Evolutionary conservation across 2,888 invertebrate genomes (phyloP), one percentile per base, ranked within the genome.

Genomic region (Smittia aterrima): DNA sequence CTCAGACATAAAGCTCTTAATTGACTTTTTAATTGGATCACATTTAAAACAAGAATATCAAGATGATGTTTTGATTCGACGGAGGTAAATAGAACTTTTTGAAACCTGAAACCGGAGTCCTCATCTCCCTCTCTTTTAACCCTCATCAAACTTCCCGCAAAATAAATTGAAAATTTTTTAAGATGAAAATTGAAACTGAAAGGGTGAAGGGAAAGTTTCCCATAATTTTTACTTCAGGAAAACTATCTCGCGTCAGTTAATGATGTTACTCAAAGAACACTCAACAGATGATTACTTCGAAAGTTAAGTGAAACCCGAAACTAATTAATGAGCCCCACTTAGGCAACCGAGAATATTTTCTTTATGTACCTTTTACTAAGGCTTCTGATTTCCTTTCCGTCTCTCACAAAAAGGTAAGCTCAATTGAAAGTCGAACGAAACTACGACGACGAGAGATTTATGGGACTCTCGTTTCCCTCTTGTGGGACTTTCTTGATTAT

Each of bases 11-110:
- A 9, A 58, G 58, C 58, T 58, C 3, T 58, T 58, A 58, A 58
- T 58, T 58, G 58, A 58, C 58, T 58, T 58, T 58, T 22, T 58
- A 58, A 58, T 58, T 58, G 58, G 58, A 58, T 58, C 58, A 58
- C 7, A 58, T 47, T 47, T 58, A 58, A n/a, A 58, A 22, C 1
- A 58, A 18, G 6, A 58, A 6, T 22, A 58, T 58, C 18, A 58
- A 58, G 58, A 22, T 20, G 20, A 58, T 58, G 58, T 58, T 58
- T 58, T 7, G n/a, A 58, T 13, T n/a, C 18, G 18, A 22, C 18
- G 7, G 3, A 58, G 58, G 58, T 58, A 58, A 22, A 58, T n/a
- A 58, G 7, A 22, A 58, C 58, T 58, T 58, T 58, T 3, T 47
- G 47, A 47, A 47, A 47, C 16, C 47, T 47, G 47, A 38, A 9